Conservation (phyloP, 2,888 invertebrate species). For the Scaptomyza polygonia region DNA sequence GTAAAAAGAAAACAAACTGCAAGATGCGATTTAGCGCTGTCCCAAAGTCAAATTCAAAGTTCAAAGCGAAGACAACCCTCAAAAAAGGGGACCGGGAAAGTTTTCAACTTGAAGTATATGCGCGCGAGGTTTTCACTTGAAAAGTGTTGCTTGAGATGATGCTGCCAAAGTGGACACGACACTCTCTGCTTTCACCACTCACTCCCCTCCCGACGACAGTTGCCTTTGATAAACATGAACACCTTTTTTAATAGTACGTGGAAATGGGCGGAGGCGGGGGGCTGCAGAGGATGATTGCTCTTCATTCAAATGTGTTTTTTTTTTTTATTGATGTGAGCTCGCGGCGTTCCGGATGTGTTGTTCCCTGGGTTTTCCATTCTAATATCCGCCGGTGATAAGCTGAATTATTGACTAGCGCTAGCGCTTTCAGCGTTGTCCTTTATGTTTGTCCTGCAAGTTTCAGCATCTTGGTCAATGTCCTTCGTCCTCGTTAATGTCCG, state of each 20-base stretch:
- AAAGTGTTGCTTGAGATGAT: constrained; percentile 65
- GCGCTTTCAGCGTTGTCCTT: constrained; percentile 46
- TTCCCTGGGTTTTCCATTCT: constrained; percentile 78
- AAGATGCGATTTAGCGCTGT: constrained; percentile 51
- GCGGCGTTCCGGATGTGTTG: constrained; percentile 71
- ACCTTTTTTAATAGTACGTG: constrained; percentile 63
- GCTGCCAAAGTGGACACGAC: constrained; percentile 56
- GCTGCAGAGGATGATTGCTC: not conserved
- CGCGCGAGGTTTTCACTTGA: constrained; percentile 62
- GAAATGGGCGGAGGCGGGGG: constrained; percentile 1
- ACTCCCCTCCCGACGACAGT: constrained; percentile 2
- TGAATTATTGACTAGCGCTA: constrained; percentile 81
- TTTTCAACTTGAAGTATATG: constrained; percentile 61
- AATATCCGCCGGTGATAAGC: constrained; percentile 84
- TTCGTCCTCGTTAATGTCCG: constrained; percentile 47
- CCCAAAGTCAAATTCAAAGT: constrained; percentile 57
- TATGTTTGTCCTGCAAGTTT: constrained; percentile 12
- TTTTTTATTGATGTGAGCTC: constrained; percentile 73
- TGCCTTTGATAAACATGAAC: constrained; percentile 73
- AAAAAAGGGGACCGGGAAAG: constrained; percentile 31
- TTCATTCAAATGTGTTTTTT: constrained; percentile 74
- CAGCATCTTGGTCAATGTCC: constrained; percentile 50
- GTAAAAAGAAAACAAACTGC: constrained; percentile 19
- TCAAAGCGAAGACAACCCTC: constrained; percentile 54
- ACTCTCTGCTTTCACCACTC: constrained; percentile 3